Evolutionary conservation across 2,888 invertebrate genomes (phyloP).

Genomic region (Lochmaea capreae): DNA sequence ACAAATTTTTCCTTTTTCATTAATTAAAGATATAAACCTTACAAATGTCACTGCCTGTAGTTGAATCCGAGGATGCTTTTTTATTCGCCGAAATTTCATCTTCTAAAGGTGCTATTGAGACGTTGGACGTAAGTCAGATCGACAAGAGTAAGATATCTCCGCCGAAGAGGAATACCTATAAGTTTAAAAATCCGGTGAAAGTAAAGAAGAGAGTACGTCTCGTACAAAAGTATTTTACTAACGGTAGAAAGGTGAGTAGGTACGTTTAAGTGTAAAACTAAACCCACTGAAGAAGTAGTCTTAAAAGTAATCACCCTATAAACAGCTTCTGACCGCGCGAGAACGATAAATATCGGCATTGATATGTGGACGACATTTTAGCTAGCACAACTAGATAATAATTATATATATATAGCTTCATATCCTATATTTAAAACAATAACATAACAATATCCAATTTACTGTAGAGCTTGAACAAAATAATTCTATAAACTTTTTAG

Average conservation of each 20-base stretch:
- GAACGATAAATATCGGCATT: too few species aligned
- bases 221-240: conserved; percentile 14
- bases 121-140: not conserved
- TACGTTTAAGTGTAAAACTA: too few species aligned
- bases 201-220: not conserved
- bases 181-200: conserved; percentile 3
- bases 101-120: not conserved
- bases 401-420: too few species aligned
- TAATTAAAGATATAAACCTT: not conserved
- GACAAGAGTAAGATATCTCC: conserved; percentile 10
- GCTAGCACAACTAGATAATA: too few species aligned
- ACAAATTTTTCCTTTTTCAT: not conserved
- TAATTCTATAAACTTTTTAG: too few species aligned
- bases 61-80: not conserved
- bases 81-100: not conserved
- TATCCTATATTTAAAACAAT: too few species aligned
- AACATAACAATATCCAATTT: too few species aligned
- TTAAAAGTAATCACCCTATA: too few species aligned
- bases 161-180: not conserved
- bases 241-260: conserved; percentile 10
- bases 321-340: too few species aligned
- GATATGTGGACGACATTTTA: too few species aligned
- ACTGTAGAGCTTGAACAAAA: too few species aligned
- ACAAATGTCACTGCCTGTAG: not conserved
- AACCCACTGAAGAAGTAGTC: too few species aligned